These are phyloP conservation scores for Seriola rivoliana DNA, from an alignment of 2,113 vertebrate species.

Conservation along the genomic window DNA sequence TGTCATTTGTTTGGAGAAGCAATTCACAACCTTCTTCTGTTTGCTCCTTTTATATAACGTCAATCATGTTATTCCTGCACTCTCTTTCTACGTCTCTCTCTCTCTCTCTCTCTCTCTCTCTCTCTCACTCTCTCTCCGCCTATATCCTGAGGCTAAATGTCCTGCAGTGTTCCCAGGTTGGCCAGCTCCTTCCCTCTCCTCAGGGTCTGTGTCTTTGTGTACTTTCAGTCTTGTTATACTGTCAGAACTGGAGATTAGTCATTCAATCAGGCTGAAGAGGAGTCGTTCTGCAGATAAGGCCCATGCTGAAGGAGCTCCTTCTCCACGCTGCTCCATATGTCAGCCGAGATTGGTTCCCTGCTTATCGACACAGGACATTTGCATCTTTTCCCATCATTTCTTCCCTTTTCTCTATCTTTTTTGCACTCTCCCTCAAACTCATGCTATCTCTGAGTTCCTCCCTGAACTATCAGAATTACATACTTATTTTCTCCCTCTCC, in stretches of 20 bases:
- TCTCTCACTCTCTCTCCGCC: conserved; percentile 19
- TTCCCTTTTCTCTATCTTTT: conserved; percentile 18
- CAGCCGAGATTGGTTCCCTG: conserved; percentile 67
- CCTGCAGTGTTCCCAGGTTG: conserved; percentile 57
- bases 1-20: conserved; percentile 1
- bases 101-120: conserved; percentile 3
- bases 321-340: conserved; percentile 70
- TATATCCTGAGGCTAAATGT: conserved; percentile 49
- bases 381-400: conserved; percentile 61
- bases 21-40: neutral
- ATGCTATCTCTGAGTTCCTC: conserved; percentile 37
- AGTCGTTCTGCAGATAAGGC: conserved; percentile 77
- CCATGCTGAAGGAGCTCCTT: conserved; percentile 71
- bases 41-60: conserved; percentile 13
- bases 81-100: neutral
- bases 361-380: conserved; percentile 75
- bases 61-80: conserved; percentile 3
- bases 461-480: conserved; percentile 54
- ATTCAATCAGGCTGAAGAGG: conserved; percentile 82
- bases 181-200: conserved; percentile 58
- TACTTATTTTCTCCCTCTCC: conserved; percentile 34
- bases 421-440: conserved; percentile 29
- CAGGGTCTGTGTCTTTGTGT: conserved; percentile 67
- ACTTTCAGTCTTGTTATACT: conserved; percentile 72
- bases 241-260: conserved; percentile 81